Percentiles rank a stretch among this genome's conserved stretches.
phyloP scores from a whole-genome alignment of 2,888 invertebrate species.

The Oscheius sp. region DNA sequence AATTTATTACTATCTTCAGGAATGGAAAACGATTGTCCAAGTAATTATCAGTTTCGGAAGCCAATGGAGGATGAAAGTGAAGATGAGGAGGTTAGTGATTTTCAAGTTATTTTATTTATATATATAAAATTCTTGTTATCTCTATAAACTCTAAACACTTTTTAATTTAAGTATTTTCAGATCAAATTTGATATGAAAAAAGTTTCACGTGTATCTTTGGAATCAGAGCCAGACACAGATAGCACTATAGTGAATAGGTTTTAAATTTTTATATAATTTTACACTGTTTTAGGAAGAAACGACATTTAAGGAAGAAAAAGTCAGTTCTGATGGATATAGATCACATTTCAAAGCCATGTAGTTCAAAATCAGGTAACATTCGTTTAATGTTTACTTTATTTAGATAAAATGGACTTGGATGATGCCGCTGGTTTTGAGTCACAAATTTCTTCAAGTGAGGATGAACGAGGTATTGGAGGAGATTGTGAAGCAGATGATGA shows the following conservation, averaged over 20 bases:
- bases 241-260: constrained; percentile 33
- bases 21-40: too few species aligned
- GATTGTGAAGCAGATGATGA: constrained; percentile 60
- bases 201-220: constrained; percentile 47
- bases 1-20: too few species aligned
- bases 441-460: constrained; percentile 49
- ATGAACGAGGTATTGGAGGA: constrained; percentile 1
- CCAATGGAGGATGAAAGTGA: constrained; percentile 4
- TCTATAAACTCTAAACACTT: not conserved
- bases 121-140: not conserved
- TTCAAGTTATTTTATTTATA: not conserved
- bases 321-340: constrained; percentile 26
- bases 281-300: constrained; percentile 33
- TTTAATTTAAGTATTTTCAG: not conserved
- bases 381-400: not conserved
- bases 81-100: not conserved
- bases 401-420: constrained; percentile 13
- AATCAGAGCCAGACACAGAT: constrained; percentile 56
- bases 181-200: constrained; percentile 16
- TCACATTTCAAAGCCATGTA: not conserved
- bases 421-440: constrained; percentile 49
- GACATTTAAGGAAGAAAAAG: constrained; percentile 23
- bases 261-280: not conserved
- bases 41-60: too few species aligned
- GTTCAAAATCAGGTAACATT: constrained; percentile 3